phyloP scores from a whole-genome alignment of 2,797 vertebrate genomes.

The Potorous gilbertii region DNA sequence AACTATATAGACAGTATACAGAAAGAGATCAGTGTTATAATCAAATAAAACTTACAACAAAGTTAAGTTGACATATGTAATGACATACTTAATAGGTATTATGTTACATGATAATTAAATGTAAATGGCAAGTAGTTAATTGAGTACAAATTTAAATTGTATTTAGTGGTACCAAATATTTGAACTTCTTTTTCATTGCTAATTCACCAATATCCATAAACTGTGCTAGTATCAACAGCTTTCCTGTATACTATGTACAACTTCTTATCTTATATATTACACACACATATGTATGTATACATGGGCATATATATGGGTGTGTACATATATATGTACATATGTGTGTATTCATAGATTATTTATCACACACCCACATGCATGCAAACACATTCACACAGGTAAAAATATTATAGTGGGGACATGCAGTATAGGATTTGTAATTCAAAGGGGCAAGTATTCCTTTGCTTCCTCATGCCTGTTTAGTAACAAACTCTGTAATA shows the following conservation, averaged over 20 bases:
- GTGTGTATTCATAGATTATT: not conserved
- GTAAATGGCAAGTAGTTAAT: not conserved
- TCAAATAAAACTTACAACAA: conserved; percentile 16
- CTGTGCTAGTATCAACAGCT: not conserved
- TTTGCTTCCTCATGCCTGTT: not conserved
- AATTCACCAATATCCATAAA: not conserved
- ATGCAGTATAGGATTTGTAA: not conserved
- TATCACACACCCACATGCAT: too few relatives aligned
- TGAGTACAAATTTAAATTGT: not conserved
- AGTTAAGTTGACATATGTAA: too few relatives aligned
- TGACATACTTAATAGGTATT: not conserved
- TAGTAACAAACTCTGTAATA: not conserved
- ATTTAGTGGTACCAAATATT: conserved; percentile 27
- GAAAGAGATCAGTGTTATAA: not conserved
- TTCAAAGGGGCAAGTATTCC: not conserved
- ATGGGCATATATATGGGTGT: not conserved
- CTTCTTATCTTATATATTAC: not conserved
- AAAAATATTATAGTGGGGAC: not conserved
- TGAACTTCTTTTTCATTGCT: conserved; percentile 12
- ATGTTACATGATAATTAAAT: not conserved
- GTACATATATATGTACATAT: not conserved
- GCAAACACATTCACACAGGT: not conserved
- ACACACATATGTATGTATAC: not conserved
- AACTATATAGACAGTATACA: not conserved
- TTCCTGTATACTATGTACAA: not conserved